These are phyloP conservation scores for Allacma fusca DNA, from an alignment of 2,888 invertebrate species.

Conservation along the genomic window DNA sequence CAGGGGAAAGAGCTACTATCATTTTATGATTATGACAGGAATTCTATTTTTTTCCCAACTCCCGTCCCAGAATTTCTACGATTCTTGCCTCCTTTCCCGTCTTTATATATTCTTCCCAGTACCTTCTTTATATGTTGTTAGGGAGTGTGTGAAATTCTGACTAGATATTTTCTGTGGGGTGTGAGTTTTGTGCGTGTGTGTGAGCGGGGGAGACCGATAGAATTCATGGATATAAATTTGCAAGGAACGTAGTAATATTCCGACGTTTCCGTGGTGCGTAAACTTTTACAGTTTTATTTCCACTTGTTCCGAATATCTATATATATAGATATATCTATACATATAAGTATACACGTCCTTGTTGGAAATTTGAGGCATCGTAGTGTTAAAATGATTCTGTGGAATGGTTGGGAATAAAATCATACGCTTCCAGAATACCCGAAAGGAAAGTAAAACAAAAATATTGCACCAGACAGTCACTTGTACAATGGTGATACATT, in stretches of 20 bases:
- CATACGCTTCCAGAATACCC: neutral
- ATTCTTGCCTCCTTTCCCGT: too few species aligned
- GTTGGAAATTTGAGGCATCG: neutral
- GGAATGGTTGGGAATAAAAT: neutral
- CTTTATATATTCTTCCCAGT: neutral
- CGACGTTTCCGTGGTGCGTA: neutral
- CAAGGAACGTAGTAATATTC: neutral
- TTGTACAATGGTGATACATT: too few species aligned
- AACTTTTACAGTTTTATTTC: neutral
- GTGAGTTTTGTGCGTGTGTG: neutral
- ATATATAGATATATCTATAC: neutral
- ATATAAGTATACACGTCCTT: neutral
- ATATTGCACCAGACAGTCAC: neutral
- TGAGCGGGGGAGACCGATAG: neutral
- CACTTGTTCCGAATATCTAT: neutral
- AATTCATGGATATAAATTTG: neutral
- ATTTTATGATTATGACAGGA: constrained; percentile 8
- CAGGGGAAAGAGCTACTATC: neutral
- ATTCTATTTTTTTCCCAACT: constrained; percentile 7
- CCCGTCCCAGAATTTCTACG: neutral
- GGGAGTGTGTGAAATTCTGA: neutral
- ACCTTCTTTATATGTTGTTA: neutral
- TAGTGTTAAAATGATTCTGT: neutral
- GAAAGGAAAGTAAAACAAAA: neutral
- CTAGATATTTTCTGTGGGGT: neutral